Conservation (phyloP, 2,888 invertebrate genomes). For the Himalopsyche japonica region DNA sequence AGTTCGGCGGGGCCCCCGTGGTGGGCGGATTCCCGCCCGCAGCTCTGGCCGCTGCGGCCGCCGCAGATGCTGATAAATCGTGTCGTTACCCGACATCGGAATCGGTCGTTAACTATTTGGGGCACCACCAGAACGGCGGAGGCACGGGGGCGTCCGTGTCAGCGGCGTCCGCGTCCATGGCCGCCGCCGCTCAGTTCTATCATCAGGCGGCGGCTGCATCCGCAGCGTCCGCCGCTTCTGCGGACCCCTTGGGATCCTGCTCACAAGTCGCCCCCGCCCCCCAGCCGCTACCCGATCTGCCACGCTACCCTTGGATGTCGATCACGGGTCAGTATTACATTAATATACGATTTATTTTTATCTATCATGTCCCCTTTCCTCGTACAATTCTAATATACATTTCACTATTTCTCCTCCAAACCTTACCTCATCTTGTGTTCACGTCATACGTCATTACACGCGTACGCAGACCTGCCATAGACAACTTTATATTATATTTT, state of each 20-base stretch:
- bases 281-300: slow-evolving; percentile 88
- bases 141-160: slow-evolving; percentile 68
- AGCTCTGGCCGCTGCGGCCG: slow-evolving; percentile 68
- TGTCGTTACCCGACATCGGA: slow-evolving; percentile 80
- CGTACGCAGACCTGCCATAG: neutral
- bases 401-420: neutral
- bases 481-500: neutral
- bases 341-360: neutral
- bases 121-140: slow-evolving; percentile 71
- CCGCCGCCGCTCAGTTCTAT: slow-evolving; percentile 83
- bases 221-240: slow-evolving; percentile 75
- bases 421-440: neutral
- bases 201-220: slow-evolving; percentile 80
- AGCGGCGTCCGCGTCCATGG: slow-evolving; percentile 68
- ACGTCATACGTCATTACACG: neutral
- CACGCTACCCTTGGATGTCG: slow-evolving; percentile 95
- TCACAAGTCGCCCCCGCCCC: slow-evolving; percentile 75
- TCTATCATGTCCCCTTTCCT: neutral
- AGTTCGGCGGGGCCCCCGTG: slow-evolving; percentile 67
- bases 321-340: slow-evolving; percentile 81
- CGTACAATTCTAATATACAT: neutral
- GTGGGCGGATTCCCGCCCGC: slow-evolving; percentile 67
- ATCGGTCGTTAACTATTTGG: slow-evolving; percentile 80
- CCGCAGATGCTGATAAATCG: slow-evolving; percentile 74
- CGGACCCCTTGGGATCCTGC: slow-evolving; percentile 84